phyloP scores from a whole-genome alignment of 2,113 vertebrate species.

The Bufo bufo region DNA sequence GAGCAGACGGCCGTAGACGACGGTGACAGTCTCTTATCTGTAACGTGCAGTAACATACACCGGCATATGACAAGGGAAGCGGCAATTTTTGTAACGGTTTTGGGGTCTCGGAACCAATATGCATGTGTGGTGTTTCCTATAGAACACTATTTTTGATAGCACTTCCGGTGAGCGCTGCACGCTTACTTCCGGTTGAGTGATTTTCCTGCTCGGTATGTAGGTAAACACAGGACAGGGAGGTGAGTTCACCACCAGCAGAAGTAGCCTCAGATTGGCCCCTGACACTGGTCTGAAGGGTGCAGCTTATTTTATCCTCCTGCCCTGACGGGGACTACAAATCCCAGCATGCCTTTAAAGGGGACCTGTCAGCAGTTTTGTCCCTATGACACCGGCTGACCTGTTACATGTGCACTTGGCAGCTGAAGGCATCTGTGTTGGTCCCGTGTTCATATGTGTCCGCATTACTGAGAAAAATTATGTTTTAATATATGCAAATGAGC shows the following conservation, averaged over 20 bases:
- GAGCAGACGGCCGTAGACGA: no score
- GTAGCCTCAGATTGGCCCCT: not conserved
- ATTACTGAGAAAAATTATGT: no score
- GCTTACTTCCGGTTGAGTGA: constrained; percentile 5
- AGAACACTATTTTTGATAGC: not conserved
- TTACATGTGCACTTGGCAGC: no score
- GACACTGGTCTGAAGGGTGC: no score
- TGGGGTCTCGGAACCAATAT: not conserved
- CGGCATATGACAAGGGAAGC: not conserved
- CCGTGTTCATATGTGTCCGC: no score
- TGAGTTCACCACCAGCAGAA: not conserved
- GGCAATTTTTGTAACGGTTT: not conserved
- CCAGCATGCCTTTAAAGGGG: not conserved
- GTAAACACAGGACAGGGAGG: no score
- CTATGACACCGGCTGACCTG: no score
- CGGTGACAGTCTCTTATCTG: not conserved
- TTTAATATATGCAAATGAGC: no score
- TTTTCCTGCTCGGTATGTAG: not conserved
- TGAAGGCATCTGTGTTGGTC: no score
- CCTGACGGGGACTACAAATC: not conserved
- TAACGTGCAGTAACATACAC: not conserved
- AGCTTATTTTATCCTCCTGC: no score
- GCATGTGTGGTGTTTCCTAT: not conserved
- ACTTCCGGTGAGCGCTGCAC: not conserved
- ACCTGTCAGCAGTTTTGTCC: no score